Conservation (phyloP, 2,797 vertebrate species). For the Lepilemur septentrionalis region DNA sequence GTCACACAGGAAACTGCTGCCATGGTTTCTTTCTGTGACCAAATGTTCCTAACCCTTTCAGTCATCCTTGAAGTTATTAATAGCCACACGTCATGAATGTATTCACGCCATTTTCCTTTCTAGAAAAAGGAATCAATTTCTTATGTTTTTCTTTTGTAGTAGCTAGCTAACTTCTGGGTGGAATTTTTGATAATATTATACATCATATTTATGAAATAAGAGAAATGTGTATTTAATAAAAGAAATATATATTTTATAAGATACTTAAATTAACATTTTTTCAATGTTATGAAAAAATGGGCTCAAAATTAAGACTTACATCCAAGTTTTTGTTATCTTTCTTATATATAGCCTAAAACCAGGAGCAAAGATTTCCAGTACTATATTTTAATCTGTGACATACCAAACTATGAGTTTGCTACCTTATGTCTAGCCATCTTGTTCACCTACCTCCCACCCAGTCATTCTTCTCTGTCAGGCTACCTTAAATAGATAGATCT, state of each 20-base stretch:
- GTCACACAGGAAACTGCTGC: conserved; percentile 42
- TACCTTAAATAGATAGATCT: not conserved
- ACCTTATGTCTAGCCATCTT: not conserved
- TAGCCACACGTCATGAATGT: conserved; percentile 38
- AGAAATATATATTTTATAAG: not conserved
- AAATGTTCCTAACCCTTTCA: conserved; percentile 50
- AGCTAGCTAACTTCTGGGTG: not conserved
- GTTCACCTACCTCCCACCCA: not conserved
- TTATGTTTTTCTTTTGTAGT: conserved; percentile 27
- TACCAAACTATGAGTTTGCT: not conserved
- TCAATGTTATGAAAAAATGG: not conserved
- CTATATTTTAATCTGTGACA: not conserved
- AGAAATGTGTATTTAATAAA: not conserved
- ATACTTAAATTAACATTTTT: conserved; percentile 3
- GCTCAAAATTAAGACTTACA: not conserved
- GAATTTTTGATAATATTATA: not conserved
- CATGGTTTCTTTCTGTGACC: conserved; percentile 37
- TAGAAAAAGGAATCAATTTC: conserved; percentile 26
- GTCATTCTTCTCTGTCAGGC: not conserved
- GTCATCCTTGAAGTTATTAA: conserved; percentile 67
- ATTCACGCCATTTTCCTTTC: conserved; percentile 62
- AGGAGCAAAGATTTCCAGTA: not conserved
- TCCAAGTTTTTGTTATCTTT: not conserved
- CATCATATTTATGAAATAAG: conserved; percentile 12
- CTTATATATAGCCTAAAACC: not conserved